phyloP scores from a whole-genome alignment of 2,888 invertebrate species.

The Calameuta pallipes region DNA sequence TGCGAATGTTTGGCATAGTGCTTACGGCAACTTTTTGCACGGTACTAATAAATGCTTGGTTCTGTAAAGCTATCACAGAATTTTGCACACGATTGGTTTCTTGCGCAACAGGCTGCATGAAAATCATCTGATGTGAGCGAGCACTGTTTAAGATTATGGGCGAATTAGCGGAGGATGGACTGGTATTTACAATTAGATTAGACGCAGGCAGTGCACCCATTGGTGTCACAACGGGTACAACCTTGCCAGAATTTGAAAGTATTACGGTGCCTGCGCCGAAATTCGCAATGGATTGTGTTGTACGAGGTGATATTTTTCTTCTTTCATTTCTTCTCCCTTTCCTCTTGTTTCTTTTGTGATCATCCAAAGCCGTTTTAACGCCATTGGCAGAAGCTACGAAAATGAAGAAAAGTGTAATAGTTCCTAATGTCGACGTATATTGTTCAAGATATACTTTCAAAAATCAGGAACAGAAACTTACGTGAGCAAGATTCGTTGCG shows the following conservation, averaged over 20 bases:
- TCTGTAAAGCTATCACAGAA: constrained; percentile 53
- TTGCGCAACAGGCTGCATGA: constrained; percentile 55
- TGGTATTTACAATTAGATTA: constrained; percentile 60
- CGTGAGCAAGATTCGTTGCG: not conserved
- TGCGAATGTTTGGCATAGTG: constrained; percentile 49
- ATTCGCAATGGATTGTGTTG: constrained; percentile 40
- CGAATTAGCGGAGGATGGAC: constrained; percentile 46
- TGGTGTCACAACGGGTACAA: constrained; percentile 61
- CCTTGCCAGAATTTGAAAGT: constrained; percentile 54
- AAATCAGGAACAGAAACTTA: not conserved
- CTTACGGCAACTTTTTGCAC: constrained; percentile 57
- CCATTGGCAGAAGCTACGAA: not conserved
- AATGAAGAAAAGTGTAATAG: not conserved
- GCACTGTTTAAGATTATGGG: constrained; percentile 59
- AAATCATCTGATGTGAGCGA: constrained; percentile 62
- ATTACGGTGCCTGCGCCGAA: constrained; percentile 57
- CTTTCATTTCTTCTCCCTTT: constrained; percentile 40
- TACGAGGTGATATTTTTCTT: constrained; percentile 23
- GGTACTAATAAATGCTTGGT: constrained; percentile 53
- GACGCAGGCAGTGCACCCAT: constrained; percentile 48
- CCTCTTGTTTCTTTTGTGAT: constrained; percentile 48
- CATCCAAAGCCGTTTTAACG: constrained; percentile 25
- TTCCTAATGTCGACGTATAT: not conserved
- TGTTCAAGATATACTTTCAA: not conserved
- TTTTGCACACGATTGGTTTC: constrained; percentile 48